Evolutionary conservation across 2,797 vertebrate species (phyloP), one percentile per base, ranked within the genome.

Genomic region (Malacoctenus gilli): DNA sequence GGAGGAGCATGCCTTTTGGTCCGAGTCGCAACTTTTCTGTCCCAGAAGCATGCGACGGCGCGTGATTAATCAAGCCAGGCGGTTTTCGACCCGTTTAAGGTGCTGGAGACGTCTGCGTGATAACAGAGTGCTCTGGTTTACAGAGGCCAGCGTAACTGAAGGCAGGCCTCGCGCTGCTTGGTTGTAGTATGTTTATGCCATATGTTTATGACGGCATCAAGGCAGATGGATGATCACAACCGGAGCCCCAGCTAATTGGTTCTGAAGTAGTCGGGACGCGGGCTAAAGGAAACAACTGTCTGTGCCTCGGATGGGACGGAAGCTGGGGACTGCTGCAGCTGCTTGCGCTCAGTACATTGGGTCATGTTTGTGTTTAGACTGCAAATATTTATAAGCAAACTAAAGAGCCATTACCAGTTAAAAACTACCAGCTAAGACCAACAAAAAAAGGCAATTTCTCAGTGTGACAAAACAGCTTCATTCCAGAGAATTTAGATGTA

Each of bases 351-450:
- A 63, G 69, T 16, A 43, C 62, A 25, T 14, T 21, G 41, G 77
- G 65, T 68, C 66, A 67, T 77, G 80, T 87, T 88, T 86, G 86
- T 85, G 86, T 85, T 83, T 72, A 65, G 80, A 77, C 80, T 74
- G 39, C 38, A 44, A 82, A 82, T 68, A 85, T 90, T 90, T 86
- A 85, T 78, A 88, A 84, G 85, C 86, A 86, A 85, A 87, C 59
- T 69, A 49, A 84, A 75, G 74, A 78, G 68, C 72, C 67, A 87
- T 85, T 87, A 84, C 73, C 69, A 62, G 74, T 57, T 49, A 72
- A 82, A 49, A 66, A 82, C 68, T 60, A 74, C 50, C 50, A 64
- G 56, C 28, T 48, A 68, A 61, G 62, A 52, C 56, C 16, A 31
- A 66, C 56, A 63, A 60, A 68, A 58, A 3, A 47, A 61, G 7